phyloP scores from a whole-genome alignment of 2,888 invertebrate genomes.

The Epinotia nisella region DNA sequence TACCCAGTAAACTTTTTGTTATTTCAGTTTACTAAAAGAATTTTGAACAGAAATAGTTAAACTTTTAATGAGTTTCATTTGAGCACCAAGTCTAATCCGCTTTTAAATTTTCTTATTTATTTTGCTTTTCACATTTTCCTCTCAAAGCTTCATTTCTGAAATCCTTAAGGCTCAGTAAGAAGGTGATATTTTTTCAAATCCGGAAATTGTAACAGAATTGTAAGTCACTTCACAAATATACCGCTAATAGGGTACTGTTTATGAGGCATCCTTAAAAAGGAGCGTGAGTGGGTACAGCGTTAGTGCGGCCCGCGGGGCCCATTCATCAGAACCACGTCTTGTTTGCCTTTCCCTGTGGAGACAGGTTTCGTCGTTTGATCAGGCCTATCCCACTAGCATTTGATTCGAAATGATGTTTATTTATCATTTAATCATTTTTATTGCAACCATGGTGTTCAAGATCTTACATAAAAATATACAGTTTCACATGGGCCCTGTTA shows the following conservation, averaged over 20 bases:
- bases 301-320: conserved; percentile 60
- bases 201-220: conserved; percentile 9
- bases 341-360: conserved; percentile 64
- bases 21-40: no score
- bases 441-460: no score
- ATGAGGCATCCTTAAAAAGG: conserved; percentile 46
- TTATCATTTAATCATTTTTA: no score
- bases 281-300: conserved; percentile 55
- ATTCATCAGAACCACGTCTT: conserved; percentile 72
- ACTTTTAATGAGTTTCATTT: conserved; percentile 8
- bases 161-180: not conserved
- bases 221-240: conserved; percentile 22
- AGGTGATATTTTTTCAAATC: conserved; percentile 7
- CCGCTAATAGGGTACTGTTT: conserved; percentile 43
- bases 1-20: no score
- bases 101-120: not conserved
- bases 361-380: conserved; percentile 62
- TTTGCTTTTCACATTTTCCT: conserved; percentile 1
- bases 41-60: not conserved
- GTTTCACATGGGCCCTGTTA: no score
- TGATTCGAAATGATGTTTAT: no score
- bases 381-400: no score
- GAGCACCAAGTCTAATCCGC: conserved; percentile 1
- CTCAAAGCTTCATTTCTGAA: not conserved
- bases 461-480: no score